phyloP scores from a whole-genome alignment of 2,888 invertebrate genomes.

The Lasioglossum vierecki region DNA sequence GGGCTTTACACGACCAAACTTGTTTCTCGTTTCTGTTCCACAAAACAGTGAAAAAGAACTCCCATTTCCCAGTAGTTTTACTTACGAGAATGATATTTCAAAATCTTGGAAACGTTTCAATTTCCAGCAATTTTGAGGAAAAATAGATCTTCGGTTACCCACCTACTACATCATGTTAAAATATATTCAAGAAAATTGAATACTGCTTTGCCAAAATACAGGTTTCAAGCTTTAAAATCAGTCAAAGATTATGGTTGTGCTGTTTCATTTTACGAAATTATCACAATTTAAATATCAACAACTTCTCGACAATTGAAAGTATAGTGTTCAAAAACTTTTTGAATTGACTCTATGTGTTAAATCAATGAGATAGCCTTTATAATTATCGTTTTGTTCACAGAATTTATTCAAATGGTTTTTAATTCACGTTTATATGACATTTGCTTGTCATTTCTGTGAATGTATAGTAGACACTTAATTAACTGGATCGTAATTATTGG shows the following conservation, averaged over 20 bases:
- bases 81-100: not conserved
- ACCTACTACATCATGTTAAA: not conserved
- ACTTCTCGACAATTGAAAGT: not conserved
- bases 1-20: too few species aligned
- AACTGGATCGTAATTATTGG: not conserved
- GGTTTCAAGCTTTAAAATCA: too few species aligned
- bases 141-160: not conserved
- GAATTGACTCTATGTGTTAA: not conserved
- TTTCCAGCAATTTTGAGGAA: not conserved
- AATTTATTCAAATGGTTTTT: not conserved
- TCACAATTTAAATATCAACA: not conserved
- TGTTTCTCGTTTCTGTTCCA: too few species aligned
- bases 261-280: too few species aligned
- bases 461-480: not conserved
- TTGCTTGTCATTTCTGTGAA: not conserved
- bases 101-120: not conserved
- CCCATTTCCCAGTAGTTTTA: not conserved
- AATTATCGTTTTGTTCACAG: not conserved
- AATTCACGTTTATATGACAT: not conserved
- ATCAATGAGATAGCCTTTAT: not conserved
- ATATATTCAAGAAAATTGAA: not conserved
- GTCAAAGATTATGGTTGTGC: too few species aligned
- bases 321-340: not conserved
- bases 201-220: not conserved
- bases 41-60: too few species aligned